These are phyloP conservation scores for Melitaea athalia DNA, from an alignment of 2,888 invertebrate species.

Conservation along the genomic window DNA sequence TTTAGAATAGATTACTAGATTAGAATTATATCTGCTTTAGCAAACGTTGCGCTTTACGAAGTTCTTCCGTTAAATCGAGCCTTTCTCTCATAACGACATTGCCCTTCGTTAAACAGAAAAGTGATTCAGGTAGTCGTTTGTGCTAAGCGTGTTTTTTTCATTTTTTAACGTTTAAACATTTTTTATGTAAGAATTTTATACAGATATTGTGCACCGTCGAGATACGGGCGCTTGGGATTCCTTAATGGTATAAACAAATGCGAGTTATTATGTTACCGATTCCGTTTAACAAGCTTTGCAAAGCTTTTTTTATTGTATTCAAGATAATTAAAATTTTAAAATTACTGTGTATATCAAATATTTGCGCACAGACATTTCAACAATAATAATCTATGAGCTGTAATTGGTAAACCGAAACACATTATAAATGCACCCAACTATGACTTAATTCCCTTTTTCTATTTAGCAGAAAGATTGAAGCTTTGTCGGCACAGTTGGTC, in stretches of 20 bases:
- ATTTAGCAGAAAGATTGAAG: too few relatives aligned
- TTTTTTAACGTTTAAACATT: constrained; percentile 63
- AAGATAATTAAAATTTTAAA: too few relatives aligned
- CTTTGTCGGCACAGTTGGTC: too few relatives aligned
- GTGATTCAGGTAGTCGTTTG: constrained; percentile 75
- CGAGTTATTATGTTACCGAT: constrained; percentile 27
- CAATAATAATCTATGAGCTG: too few relatives aligned
- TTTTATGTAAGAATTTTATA: constrained; percentile 56
- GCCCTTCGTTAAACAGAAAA: constrained; percentile 48
- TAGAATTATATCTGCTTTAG: constrained; percentile 73
- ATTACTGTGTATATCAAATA: neutral
- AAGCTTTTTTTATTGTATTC: neutral
- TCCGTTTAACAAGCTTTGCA: constrained; percentile 47
- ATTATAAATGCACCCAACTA: too few relatives aligned
- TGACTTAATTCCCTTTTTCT: too few relatives aligned
- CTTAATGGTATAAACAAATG: constrained; percentile 37
- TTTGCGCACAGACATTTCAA: neutral
- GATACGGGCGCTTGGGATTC: constrained; percentile 39
- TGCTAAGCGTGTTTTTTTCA: constrained; percentile 65
- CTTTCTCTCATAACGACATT: constrained; percentile 51
- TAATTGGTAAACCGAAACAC: too few relatives aligned
- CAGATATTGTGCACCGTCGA: constrained; percentile 57
- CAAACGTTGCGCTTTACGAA: constrained; percentile 41
- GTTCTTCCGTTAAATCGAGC: constrained; percentile 75
- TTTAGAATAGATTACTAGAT: constrained; percentile 48